These are phyloP conservation scores for Gasterosteus aculeatus DNA, from an alignment of 2,113 vertebrate genomes.

Conservation along the genomic window DNA sequence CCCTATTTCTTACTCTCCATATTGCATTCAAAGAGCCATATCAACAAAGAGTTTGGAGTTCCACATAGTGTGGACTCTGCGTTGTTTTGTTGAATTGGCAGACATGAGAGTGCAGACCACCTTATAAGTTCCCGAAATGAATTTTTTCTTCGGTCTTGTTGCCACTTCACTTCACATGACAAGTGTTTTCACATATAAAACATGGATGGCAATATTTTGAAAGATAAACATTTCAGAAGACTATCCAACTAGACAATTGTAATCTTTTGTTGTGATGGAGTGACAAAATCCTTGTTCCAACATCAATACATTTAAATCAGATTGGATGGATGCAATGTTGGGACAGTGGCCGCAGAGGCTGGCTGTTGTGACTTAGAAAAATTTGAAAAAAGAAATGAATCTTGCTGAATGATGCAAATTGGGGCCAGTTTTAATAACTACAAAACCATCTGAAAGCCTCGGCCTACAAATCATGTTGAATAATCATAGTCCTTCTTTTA, in stretches of 20 bases:
- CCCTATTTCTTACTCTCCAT: conserved; percentile 37
- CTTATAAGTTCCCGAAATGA: not conserved
- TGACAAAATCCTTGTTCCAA: too few species aligned
- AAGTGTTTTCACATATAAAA: not conserved
- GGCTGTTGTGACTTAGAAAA: too few species aligned
- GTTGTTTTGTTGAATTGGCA: conserved; percentile 7
- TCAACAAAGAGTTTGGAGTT: conserved; percentile 25
- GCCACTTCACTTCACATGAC: not conserved
- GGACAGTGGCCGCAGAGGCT: not conserved
- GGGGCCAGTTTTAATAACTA: too few species aligned
- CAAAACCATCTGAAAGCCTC: too few species aligned
- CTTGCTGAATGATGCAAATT: too few species aligned
- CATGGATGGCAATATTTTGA: not conserved
- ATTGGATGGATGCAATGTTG: not conserved
- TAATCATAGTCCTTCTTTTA: too few species aligned
- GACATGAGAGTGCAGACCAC: conserved; percentile 8
- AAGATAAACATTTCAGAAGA: too few species aligned
- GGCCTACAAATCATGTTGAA: too few species aligned
- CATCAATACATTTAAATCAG: not conserved
- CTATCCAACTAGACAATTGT: too few species aligned
- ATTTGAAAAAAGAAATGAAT: too few species aligned
- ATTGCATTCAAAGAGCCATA: conserved; percentile 35
- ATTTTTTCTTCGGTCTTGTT: not conserved
- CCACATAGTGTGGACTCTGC: conserved; percentile 4
- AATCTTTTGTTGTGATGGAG: too few species aligned